Evolutionary conservation across 2,888 invertebrate genomes (phyloP), one percentile per base, ranked within the genome.

Genomic region (Rugalucina vietnamica): DNA sequence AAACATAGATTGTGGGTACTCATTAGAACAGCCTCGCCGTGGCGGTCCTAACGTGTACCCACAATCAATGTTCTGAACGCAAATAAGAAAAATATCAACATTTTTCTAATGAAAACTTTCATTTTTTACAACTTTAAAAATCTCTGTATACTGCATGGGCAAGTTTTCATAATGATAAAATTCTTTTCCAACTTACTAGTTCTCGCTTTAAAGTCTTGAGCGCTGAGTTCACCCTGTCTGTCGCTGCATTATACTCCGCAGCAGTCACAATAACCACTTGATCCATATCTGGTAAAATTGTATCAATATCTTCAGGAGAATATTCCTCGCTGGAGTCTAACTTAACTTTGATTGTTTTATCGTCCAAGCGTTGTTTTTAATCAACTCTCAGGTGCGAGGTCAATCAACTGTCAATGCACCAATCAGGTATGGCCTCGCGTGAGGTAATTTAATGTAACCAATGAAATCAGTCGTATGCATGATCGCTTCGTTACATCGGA

Each of bases 181-280:
- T n/a, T n/a, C n/a, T n/a, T n/a, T n/a, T n/a, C n/a, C 8, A 32
- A 83, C 89, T 85, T 76, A 89, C 89, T 84, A 89, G 81, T 80
- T 89, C 89, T 69, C 81, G 84, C 70, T 85, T 76, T 1, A 89
- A 79, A n/a, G 82, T 79, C 50, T 81, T 76, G 24, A 89, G 79
- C 0, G 89, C 89, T 0, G 84, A 82, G 75, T 84, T 87, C 21
- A 89, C 76, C 76, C 89, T 82, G 50, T 89, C 84, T 36, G 89
- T 87, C 5, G 89, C 89, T 0, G 89, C 89, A 39, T 86, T 85
- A 57, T 89, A 89, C 71, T 87, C 89, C 70, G 89, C 86, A 14
- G 87, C 89, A 27, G 84, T 84, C 29, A 81, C 50, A 24, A 82
- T 75, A 8, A 85, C 54, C 43, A 85, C 72, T 54, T 82, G 80